Conservation (phyloP, 2,888 invertebrate species). For the Yponomeuta sedellus region DNA sequence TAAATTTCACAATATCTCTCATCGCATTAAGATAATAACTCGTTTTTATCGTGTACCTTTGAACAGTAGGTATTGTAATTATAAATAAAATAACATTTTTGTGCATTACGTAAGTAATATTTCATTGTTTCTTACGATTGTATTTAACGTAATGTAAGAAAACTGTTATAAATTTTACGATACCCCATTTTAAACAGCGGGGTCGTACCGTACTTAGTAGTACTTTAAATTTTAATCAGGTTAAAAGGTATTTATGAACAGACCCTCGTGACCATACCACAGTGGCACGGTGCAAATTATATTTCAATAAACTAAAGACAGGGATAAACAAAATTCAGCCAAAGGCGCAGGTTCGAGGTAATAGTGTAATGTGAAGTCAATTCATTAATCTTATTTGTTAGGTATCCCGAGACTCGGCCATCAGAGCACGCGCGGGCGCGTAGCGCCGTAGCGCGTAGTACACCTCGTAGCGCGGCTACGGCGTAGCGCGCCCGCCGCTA, state of each 20-base stretch:
- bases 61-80: constrained; percentile 69
- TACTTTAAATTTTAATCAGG: constrained; percentile 69
- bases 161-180: constrained; percentile 62
- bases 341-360: constrained; percentile 72
- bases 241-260: constrained; percentile 46
- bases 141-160: constrained; percentile 72
- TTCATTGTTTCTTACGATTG: constrained; percentile 74
- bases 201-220: constrained; percentile 69
- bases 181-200: constrained; percentile 52
- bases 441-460: constrained; percentile 27
- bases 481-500: constrained; percentile 27
- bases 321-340: constrained; percentile 66
- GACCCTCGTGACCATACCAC: constrained; percentile 56
- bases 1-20: constrained; percentile 71
- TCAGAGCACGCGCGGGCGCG: constrained; percentile 20
- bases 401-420: constrained; percentile 49
- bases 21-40: constrained; percentile 73
- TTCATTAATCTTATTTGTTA: constrained; percentile 75
- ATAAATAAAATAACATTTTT: constrained; percentile 73
- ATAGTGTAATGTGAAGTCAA: constrained; percentile 75
- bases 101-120: constrained; percentile 75
- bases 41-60: constrained; percentile 74
- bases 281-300: constrained; percentile 53
- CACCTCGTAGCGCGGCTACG: constrained; percentile 21
- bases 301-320: constrained; percentile 71